Conservation (phyloP, 2,888 invertebrate genomes). For the Chrysolina oricalcia region DNA sequence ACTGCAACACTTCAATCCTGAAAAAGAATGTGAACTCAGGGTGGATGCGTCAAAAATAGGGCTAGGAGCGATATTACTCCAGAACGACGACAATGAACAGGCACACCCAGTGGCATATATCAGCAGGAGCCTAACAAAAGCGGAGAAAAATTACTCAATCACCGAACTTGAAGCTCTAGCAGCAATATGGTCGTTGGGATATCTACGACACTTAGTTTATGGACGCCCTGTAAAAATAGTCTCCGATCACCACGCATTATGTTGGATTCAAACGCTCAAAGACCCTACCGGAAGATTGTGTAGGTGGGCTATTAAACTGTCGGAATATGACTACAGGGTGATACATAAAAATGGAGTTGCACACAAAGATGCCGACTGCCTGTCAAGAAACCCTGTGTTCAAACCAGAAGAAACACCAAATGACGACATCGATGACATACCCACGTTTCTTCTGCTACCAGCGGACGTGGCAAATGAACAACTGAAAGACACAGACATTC, state of each 20-base stretch:
- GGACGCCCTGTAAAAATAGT: constrained; percentile 46
- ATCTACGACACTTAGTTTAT: constrained; percentile 49
- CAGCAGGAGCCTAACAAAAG: constrained; percentile 50
- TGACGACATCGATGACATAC: constrained; percentile 34
- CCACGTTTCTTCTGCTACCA: constrained; percentile 41
- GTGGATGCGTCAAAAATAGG: constrained; percentile 48
- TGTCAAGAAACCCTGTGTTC: constrained; percentile 46
- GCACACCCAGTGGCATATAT: constrained; percentile 54
- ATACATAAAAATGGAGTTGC: constrained; percentile 16
- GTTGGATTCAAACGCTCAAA: constrained; percentile 44
- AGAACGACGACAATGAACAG: constrained; percentile 40
- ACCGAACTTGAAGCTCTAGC: constrained; percentile 48
- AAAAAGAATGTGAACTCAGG: constrained; percentile 48
- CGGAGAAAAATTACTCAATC: constrained; percentile 52
- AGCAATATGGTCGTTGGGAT: constrained; percentile 45
- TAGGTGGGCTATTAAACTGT: not conserved
- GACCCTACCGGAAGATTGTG: constrained; percentile 37
- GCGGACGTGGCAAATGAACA: constrained; percentile 45
- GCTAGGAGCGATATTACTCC: constrained; percentile 48
- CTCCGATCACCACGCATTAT: constrained; percentile 46
- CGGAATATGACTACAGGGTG: no score
- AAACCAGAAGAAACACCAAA: constrained; percentile 10
- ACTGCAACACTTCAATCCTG: constrained; percentile 38
- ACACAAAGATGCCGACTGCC: constrained; percentile 36
- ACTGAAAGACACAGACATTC: constrained; percentile 36